Conservation (phyloP, 2,888 invertebrate species). For the Frankliniella fusca region DNA sequence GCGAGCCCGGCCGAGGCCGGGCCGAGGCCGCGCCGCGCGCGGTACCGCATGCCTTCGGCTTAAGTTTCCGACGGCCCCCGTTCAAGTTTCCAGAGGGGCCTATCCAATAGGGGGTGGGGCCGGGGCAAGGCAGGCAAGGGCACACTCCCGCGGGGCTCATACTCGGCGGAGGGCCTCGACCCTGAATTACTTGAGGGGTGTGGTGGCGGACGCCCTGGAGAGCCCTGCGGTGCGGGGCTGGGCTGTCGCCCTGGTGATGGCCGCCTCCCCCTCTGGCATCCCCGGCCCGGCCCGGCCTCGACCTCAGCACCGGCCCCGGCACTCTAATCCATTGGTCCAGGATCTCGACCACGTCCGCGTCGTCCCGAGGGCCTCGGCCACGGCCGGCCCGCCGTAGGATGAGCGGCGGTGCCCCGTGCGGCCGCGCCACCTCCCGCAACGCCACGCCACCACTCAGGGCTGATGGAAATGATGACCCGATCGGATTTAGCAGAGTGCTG, state of each 20-base stretch:
- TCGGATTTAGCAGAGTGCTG: no score
- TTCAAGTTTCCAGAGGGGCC: background rate
- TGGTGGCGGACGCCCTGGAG: background rate
- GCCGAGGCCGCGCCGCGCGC: background rate
- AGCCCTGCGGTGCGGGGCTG: background rate
- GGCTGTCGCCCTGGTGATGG: no score
- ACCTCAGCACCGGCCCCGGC: no score
- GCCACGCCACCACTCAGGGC: background rate
- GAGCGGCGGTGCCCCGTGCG: background rate
- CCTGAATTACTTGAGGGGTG: slow-evolving; percentile 1
- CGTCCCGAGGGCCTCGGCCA: no score
- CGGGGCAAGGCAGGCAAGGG: background rate
- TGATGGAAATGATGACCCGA: background rate
- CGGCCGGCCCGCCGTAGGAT: no score
- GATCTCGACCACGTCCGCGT: no score
- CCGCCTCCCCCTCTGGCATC: no score
- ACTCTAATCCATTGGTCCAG: no score
- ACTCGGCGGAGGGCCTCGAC: background rate
- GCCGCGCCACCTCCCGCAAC: background rate
- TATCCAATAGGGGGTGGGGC: background rate
- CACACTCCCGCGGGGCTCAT: slow-evolving; percentile 13
- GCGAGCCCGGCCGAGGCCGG: background rate
- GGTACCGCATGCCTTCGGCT: background rate
- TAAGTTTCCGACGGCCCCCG: background rate
- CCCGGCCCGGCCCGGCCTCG: no score